phyloP scores from a whole-genome alignment of 2,888 invertebrate genomes.

The Autographa pulchrina region DNA sequence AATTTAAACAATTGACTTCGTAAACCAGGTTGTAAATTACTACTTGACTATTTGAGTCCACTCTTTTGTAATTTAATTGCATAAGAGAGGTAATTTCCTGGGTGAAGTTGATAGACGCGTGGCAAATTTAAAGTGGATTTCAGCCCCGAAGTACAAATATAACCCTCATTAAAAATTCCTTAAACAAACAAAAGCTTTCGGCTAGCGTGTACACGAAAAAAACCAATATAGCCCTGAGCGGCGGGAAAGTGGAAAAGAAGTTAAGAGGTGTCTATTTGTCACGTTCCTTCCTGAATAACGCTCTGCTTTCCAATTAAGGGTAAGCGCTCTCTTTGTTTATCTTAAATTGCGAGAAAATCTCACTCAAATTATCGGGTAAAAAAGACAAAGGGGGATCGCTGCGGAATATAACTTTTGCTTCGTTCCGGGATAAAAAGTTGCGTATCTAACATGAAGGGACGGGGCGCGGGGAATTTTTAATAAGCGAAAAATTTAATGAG shows the following conservation, averaged over 20 bases:
- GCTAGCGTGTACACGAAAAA: conserved; percentile 82
- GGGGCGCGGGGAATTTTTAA: conserved; percentile 88
- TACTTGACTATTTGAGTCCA: background rate
- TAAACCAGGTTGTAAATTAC: background rate
- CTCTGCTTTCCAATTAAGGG: conserved; percentile 90
- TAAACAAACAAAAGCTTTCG: conserved; percentile 85
- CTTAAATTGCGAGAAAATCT: conserved; percentile 90
- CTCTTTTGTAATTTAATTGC: conserved; percentile 19
- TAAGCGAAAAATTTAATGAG: conserved; percentile 90
- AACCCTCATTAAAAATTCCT: conserved; percentile 82
- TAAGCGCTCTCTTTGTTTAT: conserved; percentile 90
- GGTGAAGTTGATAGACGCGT: conserved; percentile 47
- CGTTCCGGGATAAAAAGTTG: conserved; percentile 85
- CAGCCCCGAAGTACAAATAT: conserved; percentile 59
- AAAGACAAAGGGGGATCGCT: conserved; percentile 85
- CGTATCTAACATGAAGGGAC: conserved; percentile 81
- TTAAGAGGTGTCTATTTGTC: conserved; percentile 90
- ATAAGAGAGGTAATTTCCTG: conserved; percentile 27
- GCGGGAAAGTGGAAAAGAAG: conserved; percentile 88
- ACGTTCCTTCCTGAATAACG: conserved; percentile 89
- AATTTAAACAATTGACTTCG: background rate
- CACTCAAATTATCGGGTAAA: conserved; percentile 89
- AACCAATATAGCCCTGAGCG: conserved; percentile 85
- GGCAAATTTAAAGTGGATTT: conserved; percentile 58
- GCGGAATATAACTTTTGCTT: conserved; percentile 86